phyloP scores from a whole-genome alignment of 2,797 vertebrate genomes.

The Coregonus ussuriensis region DNA sequence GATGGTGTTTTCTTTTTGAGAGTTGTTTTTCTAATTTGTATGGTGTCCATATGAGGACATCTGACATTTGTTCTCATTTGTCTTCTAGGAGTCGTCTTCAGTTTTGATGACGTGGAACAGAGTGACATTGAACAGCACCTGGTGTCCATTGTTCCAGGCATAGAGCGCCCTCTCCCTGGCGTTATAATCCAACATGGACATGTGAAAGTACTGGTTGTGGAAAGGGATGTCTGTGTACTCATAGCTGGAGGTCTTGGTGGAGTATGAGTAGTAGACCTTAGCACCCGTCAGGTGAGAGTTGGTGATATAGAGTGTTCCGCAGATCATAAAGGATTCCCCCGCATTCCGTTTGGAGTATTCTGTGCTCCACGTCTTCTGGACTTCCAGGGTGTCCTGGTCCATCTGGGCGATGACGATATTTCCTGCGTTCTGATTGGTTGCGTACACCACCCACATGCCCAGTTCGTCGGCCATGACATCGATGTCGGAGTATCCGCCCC shows the following conservation, averaged over 20 bases:
- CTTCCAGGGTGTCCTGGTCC: constrained; percentile 90
- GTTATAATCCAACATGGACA: constrained; percentile 99
- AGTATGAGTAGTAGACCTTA: constrained; percentile 97
- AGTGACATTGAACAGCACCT: constrained; percentile 97
- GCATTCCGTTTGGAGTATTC: constrained; percentile 97
- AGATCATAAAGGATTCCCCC: constrained; percentile 98
- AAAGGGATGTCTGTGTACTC: constrained; percentile 98
- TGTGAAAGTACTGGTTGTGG: constrained; percentile 98
- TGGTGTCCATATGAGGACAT: not conserved
- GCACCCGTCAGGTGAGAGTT: constrained; percentile 96
- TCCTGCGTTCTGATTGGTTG: constrained; percentile 97
- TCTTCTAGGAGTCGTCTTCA: constrained; percentile 87
- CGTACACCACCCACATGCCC: constrained; percentile 95
- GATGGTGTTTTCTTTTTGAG: constrained; percentile 42
- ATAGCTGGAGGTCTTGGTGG: constrained; percentile 93
- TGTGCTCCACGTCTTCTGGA: constrained; percentile 93
- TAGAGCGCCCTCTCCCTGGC: constrained; percentile 93
- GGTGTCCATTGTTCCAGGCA: constrained; percentile 98
- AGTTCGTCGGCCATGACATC: constrained; percentile 98
- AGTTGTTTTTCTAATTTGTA: not conserved
- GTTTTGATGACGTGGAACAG: constrained; percentile 98
- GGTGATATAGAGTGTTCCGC: constrained; percentile 94
- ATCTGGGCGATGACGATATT: constrained; percentile 96
- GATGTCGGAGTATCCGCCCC: constrained; percentile 97
- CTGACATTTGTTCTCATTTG: constrained; percentile 13